Evolutionary conservation across 1,140 invertebrate species (phyloP).

Genomic region (Brachionus sp.): DNA sequence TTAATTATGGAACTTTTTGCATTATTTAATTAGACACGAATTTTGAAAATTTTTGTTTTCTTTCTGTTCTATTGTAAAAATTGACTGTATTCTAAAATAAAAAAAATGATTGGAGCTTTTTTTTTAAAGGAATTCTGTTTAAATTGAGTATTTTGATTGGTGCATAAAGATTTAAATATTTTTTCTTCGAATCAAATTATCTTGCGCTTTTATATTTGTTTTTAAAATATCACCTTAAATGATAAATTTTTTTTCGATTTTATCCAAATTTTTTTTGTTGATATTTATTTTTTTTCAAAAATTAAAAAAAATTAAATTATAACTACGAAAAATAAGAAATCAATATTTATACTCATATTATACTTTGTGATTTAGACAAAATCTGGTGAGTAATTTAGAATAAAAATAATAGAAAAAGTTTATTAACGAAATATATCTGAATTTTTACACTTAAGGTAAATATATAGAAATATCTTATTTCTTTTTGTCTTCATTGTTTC

Average conservation of each 20-base stretch:
- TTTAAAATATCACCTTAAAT: not conserved
- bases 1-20: no score
- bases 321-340: not conserved
- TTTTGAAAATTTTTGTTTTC: not conserved
- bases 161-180: not conserved
- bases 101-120: not conserved
- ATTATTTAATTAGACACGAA: not conserved
- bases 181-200: constrained; percentile 19
- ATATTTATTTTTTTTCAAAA: not conserved
- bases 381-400: not conserved
- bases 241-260: not conserved
- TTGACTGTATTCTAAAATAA: not conserved
- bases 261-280: not conserved
- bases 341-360: not conserved
- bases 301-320: not conserved
- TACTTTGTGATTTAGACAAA: not conserved
- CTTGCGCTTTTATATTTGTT: not conserved
- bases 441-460: not conserved
- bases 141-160: not conserved
- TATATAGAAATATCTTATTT: not conserved
- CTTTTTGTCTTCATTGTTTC: not conserved
- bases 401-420: not conserved
- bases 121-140: not conserved
- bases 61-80: not conserved
- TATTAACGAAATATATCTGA: not conserved